phyloP scores from a whole-genome alignment of 2,797 vertebrate genomes.

The Sebastes elongatus region DNA sequence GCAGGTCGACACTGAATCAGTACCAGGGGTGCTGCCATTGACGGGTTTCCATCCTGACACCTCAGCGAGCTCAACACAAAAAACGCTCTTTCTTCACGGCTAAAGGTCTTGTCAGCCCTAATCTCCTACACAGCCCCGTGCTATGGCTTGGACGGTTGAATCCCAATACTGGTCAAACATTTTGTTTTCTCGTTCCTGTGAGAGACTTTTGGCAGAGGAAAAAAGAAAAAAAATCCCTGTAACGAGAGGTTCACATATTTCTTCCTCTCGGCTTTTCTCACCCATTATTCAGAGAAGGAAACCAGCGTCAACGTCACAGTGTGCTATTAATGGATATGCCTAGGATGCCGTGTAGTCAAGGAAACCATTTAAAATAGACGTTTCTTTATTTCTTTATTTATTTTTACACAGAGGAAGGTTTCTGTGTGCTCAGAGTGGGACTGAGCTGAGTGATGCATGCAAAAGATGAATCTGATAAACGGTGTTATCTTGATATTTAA shows the following conservation, averaged over 20 bases:
- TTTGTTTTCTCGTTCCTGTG: constrained; percentile 29
- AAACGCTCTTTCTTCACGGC: constrained; percentile 32
- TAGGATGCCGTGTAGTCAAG: constrained; percentile 77
- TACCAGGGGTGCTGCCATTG: constrained; percentile 18
- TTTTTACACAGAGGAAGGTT: constrained; percentile 25
- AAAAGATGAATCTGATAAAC: constrained; percentile 6
- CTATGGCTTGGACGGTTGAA: constrained; percentile 14
- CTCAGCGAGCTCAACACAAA: constrained; percentile 20
- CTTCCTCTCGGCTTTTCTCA: constrained; percentile 26
- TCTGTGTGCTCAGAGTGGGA: constrained; percentile 14
- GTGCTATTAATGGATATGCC: constrained; percentile 73
- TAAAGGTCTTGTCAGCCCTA: constrained; percentile 48
- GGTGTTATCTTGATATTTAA: neutral
- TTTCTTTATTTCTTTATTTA: constrained; percentile 6
- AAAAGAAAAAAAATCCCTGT: neutral
- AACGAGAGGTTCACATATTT: constrained; percentile 35
- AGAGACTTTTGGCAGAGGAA: constrained; percentile 16
- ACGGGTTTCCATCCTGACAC: constrained; percentile 14
- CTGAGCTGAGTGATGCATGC: constrained; percentile 9
- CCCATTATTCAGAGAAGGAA: constrained; percentile 50
- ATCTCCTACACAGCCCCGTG: constrained; percentile 17
- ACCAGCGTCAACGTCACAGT: constrained; percentile 62
- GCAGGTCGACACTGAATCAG: constrained; percentile 28
- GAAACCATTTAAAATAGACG: constrained; percentile 70
- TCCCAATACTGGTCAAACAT: constrained; percentile 24